phyloP scores from a whole-genome alignment of 2,888 invertebrate species.

The Cataglyphis albicans region DNA sequence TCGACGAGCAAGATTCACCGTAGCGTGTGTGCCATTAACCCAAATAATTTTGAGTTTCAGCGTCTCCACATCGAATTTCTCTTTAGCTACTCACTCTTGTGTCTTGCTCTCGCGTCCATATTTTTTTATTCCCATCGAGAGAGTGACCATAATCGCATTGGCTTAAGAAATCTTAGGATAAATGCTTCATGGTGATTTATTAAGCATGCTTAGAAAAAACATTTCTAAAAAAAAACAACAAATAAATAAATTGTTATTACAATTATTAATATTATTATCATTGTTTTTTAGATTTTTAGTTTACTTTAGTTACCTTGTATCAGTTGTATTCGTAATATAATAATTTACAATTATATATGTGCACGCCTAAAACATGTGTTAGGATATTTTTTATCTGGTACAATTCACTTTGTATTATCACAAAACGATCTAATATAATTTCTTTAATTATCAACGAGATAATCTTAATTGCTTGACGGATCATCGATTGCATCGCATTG shows the following conservation, averaged over 20 bases:
- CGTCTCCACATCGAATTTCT: slow-evolving; percentile 55
- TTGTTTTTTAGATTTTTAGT: neutral
- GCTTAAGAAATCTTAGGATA: neutral
- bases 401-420: neutral
- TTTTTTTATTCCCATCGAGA: slow-evolving; percentile 11
- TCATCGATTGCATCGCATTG: slow-evolving; percentile 27
- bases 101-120: slow-evolving; percentile 23
- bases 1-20: slow-evolving; percentile 59
- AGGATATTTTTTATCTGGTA: neutral
- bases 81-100: neutral
- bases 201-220: neutral
- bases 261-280: slow-evolving; percentile 6
- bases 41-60: slow-evolving; percentile 71
- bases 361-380: neutral
- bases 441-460: neutral
- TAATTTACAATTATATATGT: neutral
- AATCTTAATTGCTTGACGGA: slow-evolving; percentile 26
- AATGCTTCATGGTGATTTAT: neutral
- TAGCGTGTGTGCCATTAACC: slow-evolving; percentile 73
- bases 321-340: neutral
- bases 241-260: neutral
- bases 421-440: slow-evolving; percentile 2
- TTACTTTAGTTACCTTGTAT: neutral
- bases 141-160: slow-evolving; percentile 9
- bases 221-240: neutral